phyloP scores from a whole-genome alignment of 2,888 invertebrate species.

The Hydroisotoma schaefferi region DNA sequence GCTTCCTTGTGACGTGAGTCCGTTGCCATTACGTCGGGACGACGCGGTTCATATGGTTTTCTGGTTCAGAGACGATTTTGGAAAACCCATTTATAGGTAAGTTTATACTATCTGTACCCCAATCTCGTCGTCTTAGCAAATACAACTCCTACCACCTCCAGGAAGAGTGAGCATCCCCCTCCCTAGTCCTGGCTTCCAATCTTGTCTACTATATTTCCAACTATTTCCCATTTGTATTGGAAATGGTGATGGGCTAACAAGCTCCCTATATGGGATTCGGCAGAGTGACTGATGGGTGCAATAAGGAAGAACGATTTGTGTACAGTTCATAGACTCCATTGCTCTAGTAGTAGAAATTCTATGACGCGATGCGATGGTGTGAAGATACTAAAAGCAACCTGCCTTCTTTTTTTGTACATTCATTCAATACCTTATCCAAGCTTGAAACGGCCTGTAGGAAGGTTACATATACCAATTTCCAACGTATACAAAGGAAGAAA shows the following conservation, averaged over 20 bases:
- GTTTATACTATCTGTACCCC: slow-evolving; percentile 49
- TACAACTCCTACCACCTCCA: background rate
- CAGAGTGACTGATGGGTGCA: slow-evolving; percentile 24
- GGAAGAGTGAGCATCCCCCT: background rate
- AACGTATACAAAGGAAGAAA: background rate
- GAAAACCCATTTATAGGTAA: slow-evolving; percentile 83
- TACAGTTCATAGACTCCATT: slow-evolving; percentile 19
- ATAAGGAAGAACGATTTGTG: slow-evolving; percentile 28
- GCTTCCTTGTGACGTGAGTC: slow-evolving; percentile 78
- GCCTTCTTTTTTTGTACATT: too few species aligned
- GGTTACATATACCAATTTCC: too few species aligned
- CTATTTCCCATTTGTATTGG: background rate
- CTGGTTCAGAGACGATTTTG: slow-evolving; percentile 84
- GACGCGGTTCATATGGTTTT: slow-evolving; percentile 89
- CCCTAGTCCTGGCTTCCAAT: background rate
- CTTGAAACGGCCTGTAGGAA: too few species aligned
- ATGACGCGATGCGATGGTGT: too few species aligned
- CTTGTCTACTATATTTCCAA: background rate
- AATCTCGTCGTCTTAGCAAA: background rate
- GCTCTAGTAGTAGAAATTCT: too few species aligned
- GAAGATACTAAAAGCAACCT: too few species aligned
- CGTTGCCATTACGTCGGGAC: slow-evolving; percentile 67
- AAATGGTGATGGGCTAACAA: background rate
- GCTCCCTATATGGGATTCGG: slow-evolving; percentile 10
- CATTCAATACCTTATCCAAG: too few species aligned